phyloP scores from a whole-genome alignment of 2,113 vertebrate species.

The Lathamus discolor region DNA sequence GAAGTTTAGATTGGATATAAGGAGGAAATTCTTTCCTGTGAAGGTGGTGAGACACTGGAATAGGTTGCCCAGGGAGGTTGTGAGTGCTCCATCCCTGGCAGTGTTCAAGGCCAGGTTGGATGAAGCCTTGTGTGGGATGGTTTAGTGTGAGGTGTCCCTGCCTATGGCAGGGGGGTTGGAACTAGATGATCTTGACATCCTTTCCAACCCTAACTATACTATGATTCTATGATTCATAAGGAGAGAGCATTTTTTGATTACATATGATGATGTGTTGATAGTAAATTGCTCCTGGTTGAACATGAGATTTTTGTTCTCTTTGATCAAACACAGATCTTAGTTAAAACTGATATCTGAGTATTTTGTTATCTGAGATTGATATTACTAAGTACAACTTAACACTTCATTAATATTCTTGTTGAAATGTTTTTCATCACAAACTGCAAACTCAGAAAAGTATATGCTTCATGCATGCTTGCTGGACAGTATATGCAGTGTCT shows the following conservation, averaged over 20 bases:
- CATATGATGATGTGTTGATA: not conserved
- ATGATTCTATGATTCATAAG: not conserved
- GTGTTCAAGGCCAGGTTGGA: no score
- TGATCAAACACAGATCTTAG: not conserved
- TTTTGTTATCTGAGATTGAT: not conserved
- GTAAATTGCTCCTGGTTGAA: not conserved
- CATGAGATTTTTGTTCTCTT: not conserved
- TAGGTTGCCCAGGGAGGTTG: no score
- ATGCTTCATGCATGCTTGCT: not conserved
- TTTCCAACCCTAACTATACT: no score
- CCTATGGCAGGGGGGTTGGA: no score
- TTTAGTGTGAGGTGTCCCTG: no score
- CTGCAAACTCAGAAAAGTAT: not conserved
- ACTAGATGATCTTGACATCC: no score
- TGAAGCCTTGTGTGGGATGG: no score
- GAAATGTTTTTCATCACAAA: not conserved
- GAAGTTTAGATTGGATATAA: no score
- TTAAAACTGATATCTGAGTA: not conserved
- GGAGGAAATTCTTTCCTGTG: no score
- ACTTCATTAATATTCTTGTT: not conserved
- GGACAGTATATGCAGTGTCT: not conserved
- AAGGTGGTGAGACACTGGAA: no score
- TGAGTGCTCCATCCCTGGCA: no score
- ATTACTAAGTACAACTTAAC: not conserved
- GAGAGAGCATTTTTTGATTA: not conserved